A percentile compares a stretch with the other conserved stretches of the same genome.
Evolutionary conservation across 2,113 vertebrate species (phyloP).

Genomic region (Phalacrocorax aristotelis): DNA sequence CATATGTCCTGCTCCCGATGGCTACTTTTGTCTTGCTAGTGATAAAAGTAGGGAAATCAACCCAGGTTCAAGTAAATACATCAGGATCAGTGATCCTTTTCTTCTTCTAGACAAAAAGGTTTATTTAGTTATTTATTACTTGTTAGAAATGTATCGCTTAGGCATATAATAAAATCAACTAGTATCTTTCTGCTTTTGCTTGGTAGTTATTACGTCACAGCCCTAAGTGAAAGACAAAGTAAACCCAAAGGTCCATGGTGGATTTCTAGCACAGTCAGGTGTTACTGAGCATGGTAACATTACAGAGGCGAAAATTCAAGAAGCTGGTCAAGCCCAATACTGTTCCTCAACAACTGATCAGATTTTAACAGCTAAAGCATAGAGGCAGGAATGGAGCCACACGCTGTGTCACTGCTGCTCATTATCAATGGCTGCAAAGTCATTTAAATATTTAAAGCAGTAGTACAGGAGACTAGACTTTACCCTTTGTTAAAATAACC

Average conservation of each 20-base stretch:
- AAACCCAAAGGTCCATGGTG: accelerated
- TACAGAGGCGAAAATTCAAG: background rate
- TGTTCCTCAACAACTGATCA: background rate
- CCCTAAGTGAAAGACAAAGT: background rate
- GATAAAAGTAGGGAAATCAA: constrained; percentile 6
- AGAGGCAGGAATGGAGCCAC: background rate
- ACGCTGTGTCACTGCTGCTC: accelerated
- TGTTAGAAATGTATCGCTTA: background rate
- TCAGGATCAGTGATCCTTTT: background rate
- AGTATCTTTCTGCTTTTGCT: background rate
- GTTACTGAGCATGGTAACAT: background rate
- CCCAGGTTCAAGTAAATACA: background rate
- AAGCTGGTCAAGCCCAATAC: background rate
- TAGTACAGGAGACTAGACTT: background rate
- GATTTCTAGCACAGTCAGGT: background rate
- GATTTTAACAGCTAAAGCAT: background rate
- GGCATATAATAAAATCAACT: background rate
- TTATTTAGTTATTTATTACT: background rate
- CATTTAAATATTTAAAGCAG: background rate
- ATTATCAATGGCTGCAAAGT: background rate
- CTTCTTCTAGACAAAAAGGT: background rate
- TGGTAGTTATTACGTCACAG: background rate
- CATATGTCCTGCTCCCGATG: background rate
- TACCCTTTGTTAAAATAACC: background rate
- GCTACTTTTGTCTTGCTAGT: constrained; percentile 24